Evolutionary conservation across 1,140 invertebrate species (phyloP).

Genomic region (Papilio polyxenes): DNA sequence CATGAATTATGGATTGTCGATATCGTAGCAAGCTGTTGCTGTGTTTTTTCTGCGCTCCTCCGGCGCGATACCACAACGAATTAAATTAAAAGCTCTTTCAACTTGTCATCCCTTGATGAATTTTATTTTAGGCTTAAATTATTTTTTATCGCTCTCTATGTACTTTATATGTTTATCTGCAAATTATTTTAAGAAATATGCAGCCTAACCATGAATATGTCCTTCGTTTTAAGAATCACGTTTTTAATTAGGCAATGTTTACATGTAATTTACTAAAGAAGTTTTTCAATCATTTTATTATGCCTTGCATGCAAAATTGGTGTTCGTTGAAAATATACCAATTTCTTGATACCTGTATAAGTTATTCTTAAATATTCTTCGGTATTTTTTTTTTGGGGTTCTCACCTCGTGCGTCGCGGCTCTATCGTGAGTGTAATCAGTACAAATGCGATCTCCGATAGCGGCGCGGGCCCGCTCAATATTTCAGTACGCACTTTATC

Average conservation of each 20-base stretch:
- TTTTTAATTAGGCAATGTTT: not conserved
- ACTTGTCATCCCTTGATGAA: constrained; percentile 78
- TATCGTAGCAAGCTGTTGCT: constrained; percentile 80
- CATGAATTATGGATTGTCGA: constrained; percentile 81
- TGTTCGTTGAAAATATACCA: not conserved
- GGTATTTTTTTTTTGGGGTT: constrained; percentile 47
- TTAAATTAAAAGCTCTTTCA: constrained; percentile 81
- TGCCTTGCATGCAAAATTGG: not conserved
- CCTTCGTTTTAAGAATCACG: not conserved
- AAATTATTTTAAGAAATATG: not conserved
- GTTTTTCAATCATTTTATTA: not conserved
- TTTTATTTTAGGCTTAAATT: constrained; percentile 66
- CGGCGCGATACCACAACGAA: constrained; percentile 77
- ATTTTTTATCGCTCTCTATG: constrained; percentile 42
- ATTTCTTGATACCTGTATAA: not conserved
- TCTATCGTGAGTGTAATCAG: constrained; percentile 64
- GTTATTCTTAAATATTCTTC: not conserved
- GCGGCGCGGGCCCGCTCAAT: constrained; percentile 62
- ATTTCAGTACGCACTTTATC: constrained; percentile 74
- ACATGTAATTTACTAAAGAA: not conserved
- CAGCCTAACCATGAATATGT: not conserved
- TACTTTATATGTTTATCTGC: not conserved
- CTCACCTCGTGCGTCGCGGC: constrained; percentile 49
- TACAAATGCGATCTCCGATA: constrained; percentile 74
- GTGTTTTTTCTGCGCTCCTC: constrained; percentile 74